Conservation (phyloP, 2,113 vertebrate species). For the Calyptommatus sinebrachiatus region DNA sequence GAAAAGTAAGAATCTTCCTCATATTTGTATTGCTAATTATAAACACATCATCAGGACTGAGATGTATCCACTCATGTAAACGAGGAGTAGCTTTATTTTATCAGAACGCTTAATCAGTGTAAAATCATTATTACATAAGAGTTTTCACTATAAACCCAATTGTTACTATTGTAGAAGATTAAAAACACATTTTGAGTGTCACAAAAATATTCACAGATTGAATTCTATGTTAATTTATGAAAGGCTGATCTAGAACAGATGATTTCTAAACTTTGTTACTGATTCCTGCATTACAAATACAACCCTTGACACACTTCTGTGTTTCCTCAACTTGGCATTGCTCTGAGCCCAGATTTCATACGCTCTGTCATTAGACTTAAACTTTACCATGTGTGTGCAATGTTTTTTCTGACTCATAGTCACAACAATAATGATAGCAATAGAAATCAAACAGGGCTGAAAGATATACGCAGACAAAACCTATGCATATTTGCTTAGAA, state of each 20-base stretch:
- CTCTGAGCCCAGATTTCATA: constrained; percentile 28
- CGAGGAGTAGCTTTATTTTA: constrained; percentile 3
- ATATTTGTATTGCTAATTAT: neutral
- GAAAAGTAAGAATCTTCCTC: neutral
- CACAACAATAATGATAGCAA: constrained; percentile 29
- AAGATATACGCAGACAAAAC: constrained; percentile 18
- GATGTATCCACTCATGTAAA: neutral
- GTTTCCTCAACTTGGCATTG: constrained; percentile 42
- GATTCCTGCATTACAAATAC: constrained; percentile 28
- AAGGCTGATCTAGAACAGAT: neutral
- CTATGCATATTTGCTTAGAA: neutral
- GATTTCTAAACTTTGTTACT: constrained; percentile 16
- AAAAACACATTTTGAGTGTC: constrained; percentile 19
- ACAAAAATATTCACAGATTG: neutral
- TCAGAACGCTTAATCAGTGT: neutral
- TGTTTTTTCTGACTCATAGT: constrained; percentile 43
- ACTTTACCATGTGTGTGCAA: constrained; percentile 47
- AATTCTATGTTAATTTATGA: neutral
- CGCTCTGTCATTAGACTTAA: constrained; percentile 49
- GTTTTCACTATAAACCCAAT: neutral
- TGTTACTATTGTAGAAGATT: neutral
- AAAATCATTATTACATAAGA: neutral
- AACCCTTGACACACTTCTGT: constrained; percentile 32
- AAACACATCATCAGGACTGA: neutral
- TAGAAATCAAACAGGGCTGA: neutral